A percentile compares a stretch with the other conserved stretches of the same genome.
These are phyloP conservation scores for Promerops cafer DNA, from an alignment of 2,113 vertebrate species.

Conservation along the genomic window DNA sequence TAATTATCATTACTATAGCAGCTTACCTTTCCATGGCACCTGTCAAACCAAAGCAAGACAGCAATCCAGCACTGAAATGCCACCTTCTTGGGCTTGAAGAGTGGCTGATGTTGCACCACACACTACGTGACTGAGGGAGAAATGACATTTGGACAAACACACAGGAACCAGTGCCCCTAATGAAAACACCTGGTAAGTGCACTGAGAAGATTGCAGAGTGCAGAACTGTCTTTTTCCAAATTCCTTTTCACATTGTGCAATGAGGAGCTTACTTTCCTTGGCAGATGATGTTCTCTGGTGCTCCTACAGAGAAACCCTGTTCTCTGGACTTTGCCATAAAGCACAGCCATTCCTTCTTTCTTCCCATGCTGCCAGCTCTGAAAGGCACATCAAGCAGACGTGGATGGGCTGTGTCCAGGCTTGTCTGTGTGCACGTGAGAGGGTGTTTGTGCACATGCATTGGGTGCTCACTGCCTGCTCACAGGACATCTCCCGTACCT, in stretches of 20 bases:
- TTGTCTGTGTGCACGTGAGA: neutral
- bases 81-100: neutral
- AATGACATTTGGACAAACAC: neutral
- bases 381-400: neutral
- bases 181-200: neutral
- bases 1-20: neutral
- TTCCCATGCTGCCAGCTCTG: neutral
- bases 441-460: accelerated
- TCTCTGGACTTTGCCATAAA: neutral
- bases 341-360: neutral
- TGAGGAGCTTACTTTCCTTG: neutral
- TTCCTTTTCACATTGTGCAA: too few species aligned
- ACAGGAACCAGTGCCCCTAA: neutral
- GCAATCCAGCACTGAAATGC: neutral
- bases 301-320: neutral
- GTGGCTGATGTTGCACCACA: accelerated
- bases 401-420: neutral
- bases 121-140: accelerated
- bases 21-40: neutral
- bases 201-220: neutral
- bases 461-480: neutral
- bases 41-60: neutral
- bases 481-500: neutral
- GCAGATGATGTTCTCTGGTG: neutral
- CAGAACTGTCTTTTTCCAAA: neutral